phyloP scores from a whole-genome alignment of 2,888 invertebrate species.

The Synanthedon andrenaeformis region DNA sequence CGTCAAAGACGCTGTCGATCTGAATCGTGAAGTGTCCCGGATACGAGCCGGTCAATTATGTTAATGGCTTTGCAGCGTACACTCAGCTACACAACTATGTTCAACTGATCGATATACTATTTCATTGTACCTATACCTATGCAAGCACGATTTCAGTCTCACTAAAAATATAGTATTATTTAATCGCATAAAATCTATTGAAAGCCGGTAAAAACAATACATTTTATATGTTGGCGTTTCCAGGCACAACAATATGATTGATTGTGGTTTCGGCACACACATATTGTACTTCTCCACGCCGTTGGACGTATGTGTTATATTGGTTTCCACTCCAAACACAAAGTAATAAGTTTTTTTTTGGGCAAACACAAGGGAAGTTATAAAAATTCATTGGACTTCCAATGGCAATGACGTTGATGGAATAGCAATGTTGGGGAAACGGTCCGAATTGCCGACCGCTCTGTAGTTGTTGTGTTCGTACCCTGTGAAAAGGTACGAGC shows the following conservation, averaged over 20 bases:
- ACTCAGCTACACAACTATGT: constrained; percentile 36
- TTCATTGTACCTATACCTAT: constrained; percentile 6
- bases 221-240: constrained; percentile 54
- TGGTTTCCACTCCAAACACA: constrained; percentile 23
- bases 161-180: neutral
- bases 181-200: constrained; percentile 44
- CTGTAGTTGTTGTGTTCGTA: constrained; percentile 1
- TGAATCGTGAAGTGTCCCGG: constrained; percentile 51
- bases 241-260: constrained; percentile 54
- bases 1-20: constrained; percentile 54
- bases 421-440: constrained; percentile 11
- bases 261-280: constrained; percentile 58
- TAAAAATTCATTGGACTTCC: constrained; percentile 33
- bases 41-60: constrained; percentile 62
- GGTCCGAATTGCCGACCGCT: constrained; percentile 1
- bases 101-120: constrained; percentile 42
- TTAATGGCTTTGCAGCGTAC: constrained; percentile 54
- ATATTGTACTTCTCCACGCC: constrained; percentile 18
- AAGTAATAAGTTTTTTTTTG: constrained; percentile 36
- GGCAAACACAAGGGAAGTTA: constrained; percentile 18
- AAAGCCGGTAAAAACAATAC: constrained; percentile 49
- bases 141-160: neutral
- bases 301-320: constrained; percentile 38
- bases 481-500: neutral
- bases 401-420: constrained; percentile 16